A percentile compares a stretch with the other conserved stretches of the same genome.
Evolutionary conservation across 1,140 invertebrate species (phyloP).

Genomic region (Limonius californicus): DNA sequence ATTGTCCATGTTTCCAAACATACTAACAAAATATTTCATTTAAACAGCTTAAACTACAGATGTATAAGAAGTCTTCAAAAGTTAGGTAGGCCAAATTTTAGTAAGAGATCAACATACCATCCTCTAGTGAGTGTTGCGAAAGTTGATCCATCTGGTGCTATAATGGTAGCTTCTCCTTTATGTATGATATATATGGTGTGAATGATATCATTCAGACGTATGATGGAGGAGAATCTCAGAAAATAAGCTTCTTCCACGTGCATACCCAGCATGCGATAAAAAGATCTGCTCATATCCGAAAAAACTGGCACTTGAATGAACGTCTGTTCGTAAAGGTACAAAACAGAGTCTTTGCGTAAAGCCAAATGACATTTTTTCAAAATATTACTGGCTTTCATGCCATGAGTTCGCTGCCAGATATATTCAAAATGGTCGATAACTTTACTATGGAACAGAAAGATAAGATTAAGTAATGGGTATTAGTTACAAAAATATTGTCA

Average conservation of each 20-base stretch:
- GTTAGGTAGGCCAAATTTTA: too few relatives aligned
- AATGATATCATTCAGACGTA: constrained; percentile 28
- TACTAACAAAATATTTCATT: too few relatives aligned
- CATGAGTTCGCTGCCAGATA: constrained; percentile 30
- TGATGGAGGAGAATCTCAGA: constrained; percentile 19
- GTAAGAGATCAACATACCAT: too few relatives aligned
- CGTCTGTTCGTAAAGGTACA: constrained; percentile 27
- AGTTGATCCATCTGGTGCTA: constrained; percentile 15
- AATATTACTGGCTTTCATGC: constrained; percentile 18
- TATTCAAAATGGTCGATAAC: constrained; percentile 32
- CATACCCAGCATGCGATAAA: constrained; percentile 24
- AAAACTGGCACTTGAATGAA: constrained; percentile 25
- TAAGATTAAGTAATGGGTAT: too few relatives aligned
- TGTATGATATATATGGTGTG: constrained; percentile 16
- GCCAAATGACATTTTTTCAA: constrained; percentile 26
- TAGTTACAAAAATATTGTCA: too few relatives aligned
- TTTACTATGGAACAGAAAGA: constrained; percentile 21
- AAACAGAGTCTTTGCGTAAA: constrained; percentile 25
- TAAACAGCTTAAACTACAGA: too few relatives aligned
- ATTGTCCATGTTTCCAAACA: constrained; percentile 23
- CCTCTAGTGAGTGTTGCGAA: constrained; percentile 17
- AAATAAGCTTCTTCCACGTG: constrained; percentile 25
- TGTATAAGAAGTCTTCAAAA: too few relatives aligned
- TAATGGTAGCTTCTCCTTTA: constrained; percentile 10
- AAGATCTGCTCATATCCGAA: constrained; percentile 19